Base-by-base conservation (phyloP, 2,797 vertebrate genomes). In the Galago senegalensis region DNA sequence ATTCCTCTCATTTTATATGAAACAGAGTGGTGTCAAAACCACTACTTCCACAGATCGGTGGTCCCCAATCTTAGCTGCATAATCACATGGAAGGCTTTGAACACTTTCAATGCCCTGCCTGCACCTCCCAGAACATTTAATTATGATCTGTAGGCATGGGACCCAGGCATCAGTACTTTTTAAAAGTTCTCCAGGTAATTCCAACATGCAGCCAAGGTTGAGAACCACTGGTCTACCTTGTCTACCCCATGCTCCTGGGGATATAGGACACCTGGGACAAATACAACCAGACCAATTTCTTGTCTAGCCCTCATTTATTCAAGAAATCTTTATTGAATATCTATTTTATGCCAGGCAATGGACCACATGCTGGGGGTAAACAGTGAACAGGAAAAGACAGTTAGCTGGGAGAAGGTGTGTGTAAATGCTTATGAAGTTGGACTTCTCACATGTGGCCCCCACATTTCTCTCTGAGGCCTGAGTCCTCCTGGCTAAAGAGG, bases 261-360 rank as follows among this genome's bases (percentile, higher is more conserved):
- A 53, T 80, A 70, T 2, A 82, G 27, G 67, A 53, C 16, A 56
- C 29, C 31, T n/a, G 25, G 3, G 31, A 89, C 81, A 77, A 65
- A 2, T 20, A 17, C 76, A 69, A 23, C 40, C 25, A 93, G 20
- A 13, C 14, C 43, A 49, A 23, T 88, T 7, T 16, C 31, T 85
- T 97, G 91, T 82, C 72, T 89, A 81, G 63, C 21, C 20, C 40
- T 90, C 5, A n/a, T 83, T 95, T 49, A 63, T 87, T 91, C 75
- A 84, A 17, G 53, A 65, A 72, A 31, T 58, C 34, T 90, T 84
- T 85, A n/a, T n/a, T 58, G 37, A 89, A 56, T 27, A 76, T 58
- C 85, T 56, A 1, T 58, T 58, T 86, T 46, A 23, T 65, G 23
- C 61, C 60, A 53, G 80, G 56, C 81, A 83, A 1, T 69, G 31